These are phyloP conservation scores for Choloepus hoffmanni DNA, from an alignment of 2,113 vertebrate species.

Conservation along the genomic window DNA sequence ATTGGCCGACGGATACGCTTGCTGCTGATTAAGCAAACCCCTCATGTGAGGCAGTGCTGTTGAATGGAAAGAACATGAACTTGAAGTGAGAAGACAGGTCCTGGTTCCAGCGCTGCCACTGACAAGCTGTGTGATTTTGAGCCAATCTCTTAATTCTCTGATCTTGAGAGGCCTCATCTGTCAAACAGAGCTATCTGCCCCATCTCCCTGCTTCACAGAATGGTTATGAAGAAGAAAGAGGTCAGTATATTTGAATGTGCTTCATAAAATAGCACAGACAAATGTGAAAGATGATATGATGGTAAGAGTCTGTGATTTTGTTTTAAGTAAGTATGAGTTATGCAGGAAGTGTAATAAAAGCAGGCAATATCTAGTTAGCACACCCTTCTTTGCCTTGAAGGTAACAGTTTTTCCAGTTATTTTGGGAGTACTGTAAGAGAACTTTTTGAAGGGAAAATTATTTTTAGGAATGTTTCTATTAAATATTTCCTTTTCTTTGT, in stretches of 20 bases:
- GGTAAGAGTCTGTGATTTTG: neutral
- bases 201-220: neutral
- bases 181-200: neutral
- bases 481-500: slow-evolving; percentile 46
- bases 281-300: neutral
- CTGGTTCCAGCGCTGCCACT: neutral
- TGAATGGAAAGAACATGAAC: neutral
- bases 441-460: slow-evolving; percentile 14
- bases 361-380: neutral
- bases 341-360: neutral
- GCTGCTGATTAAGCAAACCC: neutral
- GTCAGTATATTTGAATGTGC: neutral
- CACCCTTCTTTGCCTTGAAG: neutral
- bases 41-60: neutral
- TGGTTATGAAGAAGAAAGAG: neutral
- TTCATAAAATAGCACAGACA: neutral
- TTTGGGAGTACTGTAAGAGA: neutral
- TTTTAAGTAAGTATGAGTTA: neutral
- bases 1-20: neutral
- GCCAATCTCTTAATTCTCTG: neutral
- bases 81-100: neutral
- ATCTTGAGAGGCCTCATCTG: neutral
- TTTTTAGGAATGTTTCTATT: slow-evolving; percentile 58
- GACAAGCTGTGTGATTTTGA: neutral
- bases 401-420: neutral